A percentile compares a stretch with the other conserved stretches of the same genome.
Conservation (phyloP, 2,113 vertebrate genomes). For the Tiliqua scincoides region DNA sequence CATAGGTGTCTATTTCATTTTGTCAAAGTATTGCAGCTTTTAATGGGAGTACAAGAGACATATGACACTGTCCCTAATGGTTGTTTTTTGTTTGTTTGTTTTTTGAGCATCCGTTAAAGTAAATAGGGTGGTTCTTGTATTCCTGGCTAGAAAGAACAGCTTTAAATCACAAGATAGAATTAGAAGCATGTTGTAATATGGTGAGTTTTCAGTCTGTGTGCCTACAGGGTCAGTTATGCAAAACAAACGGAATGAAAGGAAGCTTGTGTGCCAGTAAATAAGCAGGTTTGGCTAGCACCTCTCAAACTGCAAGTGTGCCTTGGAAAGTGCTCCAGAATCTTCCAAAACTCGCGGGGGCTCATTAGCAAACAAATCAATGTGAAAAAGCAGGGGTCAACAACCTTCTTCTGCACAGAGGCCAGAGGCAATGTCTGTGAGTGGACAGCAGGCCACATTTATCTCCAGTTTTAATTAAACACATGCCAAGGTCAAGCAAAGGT, state of each 20-base stretch:
- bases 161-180: not conserved
- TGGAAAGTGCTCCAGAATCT: not conserved
- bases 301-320: not conserved
- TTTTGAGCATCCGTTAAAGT: not conserved
- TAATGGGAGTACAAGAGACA: not conserved
- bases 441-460: no score
- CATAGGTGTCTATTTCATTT: not conserved
- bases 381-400: not conserved
- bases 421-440: no score
- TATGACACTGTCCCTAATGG: not conserved
- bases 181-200: not conserved
- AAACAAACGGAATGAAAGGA: not conserved
- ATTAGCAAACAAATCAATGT: not conserved
- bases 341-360: not conserved
- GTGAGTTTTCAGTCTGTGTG: not conserved
- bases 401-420: no score
- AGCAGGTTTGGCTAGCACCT: not conserved
- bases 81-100: no score
- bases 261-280: not conserved
- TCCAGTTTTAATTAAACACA: not conserved
- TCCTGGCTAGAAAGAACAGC: not conserved
- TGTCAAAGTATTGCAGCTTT: not conserved
- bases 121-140: not conserved
- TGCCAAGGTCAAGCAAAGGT: slow-evolving; percentile 2
- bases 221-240: not conserved